These are phyloP conservation scores for Pituophis catenifer DNA, from an alignment of 2,113 vertebrate genomes.

Conservation along the genomic window DNA sequence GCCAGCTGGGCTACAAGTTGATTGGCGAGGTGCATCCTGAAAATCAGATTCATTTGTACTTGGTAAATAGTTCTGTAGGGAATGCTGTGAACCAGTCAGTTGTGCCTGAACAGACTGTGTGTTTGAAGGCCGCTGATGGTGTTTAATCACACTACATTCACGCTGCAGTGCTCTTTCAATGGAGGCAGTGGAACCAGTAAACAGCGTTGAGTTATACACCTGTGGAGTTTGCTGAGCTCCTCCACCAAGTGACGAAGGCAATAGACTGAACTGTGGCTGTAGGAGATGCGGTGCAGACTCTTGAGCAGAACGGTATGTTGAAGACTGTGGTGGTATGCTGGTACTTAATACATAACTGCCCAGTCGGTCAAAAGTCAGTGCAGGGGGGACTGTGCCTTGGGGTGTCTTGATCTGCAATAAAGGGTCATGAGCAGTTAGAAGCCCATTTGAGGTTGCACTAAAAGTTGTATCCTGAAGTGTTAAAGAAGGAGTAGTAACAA, in stretches of 20 bases:
- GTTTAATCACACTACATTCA: slow-evolving; percentile 99
- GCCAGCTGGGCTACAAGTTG: slow-evolving; percentile 82
- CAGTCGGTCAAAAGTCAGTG: slow-evolving; percentile 89
- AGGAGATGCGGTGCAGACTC: slow-evolving; percentile 96
- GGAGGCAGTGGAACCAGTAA: slow-evolving; percentile 84
- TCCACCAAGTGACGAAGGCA: slow-evolving; percentile 81
- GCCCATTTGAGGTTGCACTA: slow-evolving; percentile 87
- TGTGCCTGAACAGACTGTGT: slow-evolving; percentile 86
- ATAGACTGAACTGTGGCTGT: slow-evolving; percentile 92
- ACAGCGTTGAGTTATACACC: slow-evolving; percentile 84
- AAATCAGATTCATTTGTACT: slow-evolving; percentile 80
- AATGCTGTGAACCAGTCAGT: slow-evolving; percentile 86
- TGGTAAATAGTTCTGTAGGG: slow-evolving; percentile 87
- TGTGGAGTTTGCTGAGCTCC: slow-evolving; percentile 81
- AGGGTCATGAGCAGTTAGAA: slow-evolving; percentile 86
- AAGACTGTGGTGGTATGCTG: slow-evolving; percentile 89
- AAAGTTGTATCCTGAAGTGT: slow-evolving; percentile 89
- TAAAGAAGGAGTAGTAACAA: slow-evolving; percentile 83
- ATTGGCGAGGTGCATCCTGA: slow-evolving; percentile 85
- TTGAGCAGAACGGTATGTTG: slow-evolving; percentile 97
- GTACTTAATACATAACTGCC: slow-evolving; percentile 80
- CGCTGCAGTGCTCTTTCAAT: slow-evolving; percentile 97
- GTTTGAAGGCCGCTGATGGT: slow-evolving; percentile 99
- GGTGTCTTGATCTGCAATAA: slow-evolving; percentile 90
- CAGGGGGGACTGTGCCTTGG: slow-evolving; percentile 83